Conservation (phyloP, 2,113 vertebrate species). For the Sinosuthora webbiana region DNA sequence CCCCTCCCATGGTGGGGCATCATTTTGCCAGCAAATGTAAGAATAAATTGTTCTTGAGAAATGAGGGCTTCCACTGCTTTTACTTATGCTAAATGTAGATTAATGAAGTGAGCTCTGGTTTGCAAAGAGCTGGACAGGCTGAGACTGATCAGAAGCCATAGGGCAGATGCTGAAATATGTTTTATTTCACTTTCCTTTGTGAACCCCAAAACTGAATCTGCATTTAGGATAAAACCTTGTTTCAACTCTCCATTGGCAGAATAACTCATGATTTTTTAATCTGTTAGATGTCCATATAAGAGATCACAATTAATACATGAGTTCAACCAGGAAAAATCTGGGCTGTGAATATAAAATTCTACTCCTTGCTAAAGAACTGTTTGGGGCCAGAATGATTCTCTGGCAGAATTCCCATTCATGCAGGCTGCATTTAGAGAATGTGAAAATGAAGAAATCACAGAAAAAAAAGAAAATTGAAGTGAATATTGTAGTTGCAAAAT, state of each 20-base stretch:
- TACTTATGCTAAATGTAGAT: not conserved
- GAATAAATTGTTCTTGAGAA: not conserved
- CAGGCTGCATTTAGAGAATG: not conserved
- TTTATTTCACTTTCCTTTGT: not conserved
- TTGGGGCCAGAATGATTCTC: not conserved
- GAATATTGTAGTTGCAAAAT: not conserved
- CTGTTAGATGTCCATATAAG: not conserved
- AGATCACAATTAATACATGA: not conserved
- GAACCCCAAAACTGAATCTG: not conserved
- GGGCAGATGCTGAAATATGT: not conserved
- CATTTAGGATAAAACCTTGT: not conserved
- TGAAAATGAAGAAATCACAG: not conserved
- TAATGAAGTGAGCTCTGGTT: not conserved
- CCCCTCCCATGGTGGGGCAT: too few relatives aligned
- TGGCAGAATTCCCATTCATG: not conserved
- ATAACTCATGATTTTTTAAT: not conserved
- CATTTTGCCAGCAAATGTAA: not conserved
- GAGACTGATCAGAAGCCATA: not conserved
- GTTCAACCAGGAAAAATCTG: not conserved
- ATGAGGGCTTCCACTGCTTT: not conserved
- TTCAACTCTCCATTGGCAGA: not conserved
- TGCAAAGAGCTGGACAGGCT: not conserved
- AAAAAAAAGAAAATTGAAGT: not conserved
- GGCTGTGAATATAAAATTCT: not conserved
- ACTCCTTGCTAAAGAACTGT: not conserved